Conservation (phyloP, 1,140 invertebrate genomes). For the Megathymus violae region DNA sequence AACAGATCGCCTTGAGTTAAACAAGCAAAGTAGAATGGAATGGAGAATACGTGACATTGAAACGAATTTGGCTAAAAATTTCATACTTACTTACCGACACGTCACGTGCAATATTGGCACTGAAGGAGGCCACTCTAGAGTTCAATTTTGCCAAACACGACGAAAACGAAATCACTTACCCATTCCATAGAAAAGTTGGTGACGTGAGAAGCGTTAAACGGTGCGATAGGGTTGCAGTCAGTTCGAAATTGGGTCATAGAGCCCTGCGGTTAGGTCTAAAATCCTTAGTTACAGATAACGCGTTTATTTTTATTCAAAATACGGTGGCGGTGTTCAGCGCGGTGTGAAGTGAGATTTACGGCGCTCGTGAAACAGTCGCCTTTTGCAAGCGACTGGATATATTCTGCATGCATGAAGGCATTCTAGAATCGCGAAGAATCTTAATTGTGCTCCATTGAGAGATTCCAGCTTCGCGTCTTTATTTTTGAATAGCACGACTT, state of each 20-base stretch:
- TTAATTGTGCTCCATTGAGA: conserved; percentile 78
- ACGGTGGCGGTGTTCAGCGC: conserved; percentile 50
- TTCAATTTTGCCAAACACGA: conserved; percentile 46
- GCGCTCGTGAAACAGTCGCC: conserved; percentile 61
- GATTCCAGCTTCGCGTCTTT: conserved; percentile 62
- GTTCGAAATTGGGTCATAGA: conserved; percentile 53
- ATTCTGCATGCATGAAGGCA: conserved; percentile 60
- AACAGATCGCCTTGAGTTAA: conserved; percentile 26
- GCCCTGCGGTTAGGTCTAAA: conserved; percentile 46
- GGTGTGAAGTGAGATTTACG: conserved; percentile 69
- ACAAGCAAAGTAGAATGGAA: conserved; percentile 54
- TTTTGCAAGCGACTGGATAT: conserved; percentile 51
- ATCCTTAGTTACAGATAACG: conserved; percentile 41
- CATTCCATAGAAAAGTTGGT: conserved; percentile 54
- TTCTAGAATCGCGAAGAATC: conserved; percentile 62
- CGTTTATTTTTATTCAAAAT: conserved; percentile 66
- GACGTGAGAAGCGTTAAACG: conserved; percentile 68
- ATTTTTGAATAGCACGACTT: conserved; percentile 72
- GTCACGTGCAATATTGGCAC: conserved; percentile 39
- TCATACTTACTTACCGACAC: conserved; percentile 34
- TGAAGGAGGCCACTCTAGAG: conserved; percentile 44
- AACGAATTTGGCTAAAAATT: conserved; percentile 48
- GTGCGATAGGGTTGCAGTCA: conserved; percentile 38
- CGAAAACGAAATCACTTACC: conserved; percentile 57
- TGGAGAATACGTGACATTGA: conserved; percentile 66